Evolutionary conservation across 2,797 vertebrate genomes (phyloP), one percentile per base, ranked within the genome.

Genomic region (Microctenopoma stevenorrisi): DNA sequence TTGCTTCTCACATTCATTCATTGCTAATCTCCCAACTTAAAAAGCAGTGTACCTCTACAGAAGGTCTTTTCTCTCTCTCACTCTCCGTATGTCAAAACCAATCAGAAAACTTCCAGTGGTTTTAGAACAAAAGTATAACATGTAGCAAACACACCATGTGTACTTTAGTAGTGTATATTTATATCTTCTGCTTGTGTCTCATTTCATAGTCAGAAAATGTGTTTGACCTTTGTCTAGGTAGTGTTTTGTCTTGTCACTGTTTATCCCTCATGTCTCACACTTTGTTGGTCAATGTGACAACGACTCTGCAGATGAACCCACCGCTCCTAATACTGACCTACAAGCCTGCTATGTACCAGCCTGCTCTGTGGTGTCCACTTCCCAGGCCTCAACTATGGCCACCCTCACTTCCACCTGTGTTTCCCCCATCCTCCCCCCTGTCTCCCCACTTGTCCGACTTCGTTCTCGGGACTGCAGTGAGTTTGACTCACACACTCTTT

Each of bases 401-500:
- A 50, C 54, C 53, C 60, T 83, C 70, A 75, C 73, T 11, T 79
- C 78, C 68, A 71, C 62, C 54, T 64, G 62, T 69, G 82, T 82
- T 64, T 58, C 74, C 71, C 0, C 93, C 77, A 92, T 89, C 79
- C 94, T 92, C 79, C 91, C 93, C 40, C 94, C 94, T 66, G 90
- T 94, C 86, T 96, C 94, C 22, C 89, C 88, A 57, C 86, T 94
- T 55, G 91, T 94, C 79, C 93, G 90, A 40, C 94, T 96, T 84
- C 94, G 94, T 87, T 95, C 95, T 74, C 93, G 94, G 82, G 95
- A 97, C 84, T 95, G 94, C 94, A 96, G 96, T 97, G 89, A 97
- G 96, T 95, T 76, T 65, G 55, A 13, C 58, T 79, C 46, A 46
- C 54, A 73, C 54, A 40, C 62, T 50, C 58, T 55, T 51, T 22